Conservation (phyloP, 2,113 vertebrate genomes). For the Porphyrio hochstetteri region DNA sequence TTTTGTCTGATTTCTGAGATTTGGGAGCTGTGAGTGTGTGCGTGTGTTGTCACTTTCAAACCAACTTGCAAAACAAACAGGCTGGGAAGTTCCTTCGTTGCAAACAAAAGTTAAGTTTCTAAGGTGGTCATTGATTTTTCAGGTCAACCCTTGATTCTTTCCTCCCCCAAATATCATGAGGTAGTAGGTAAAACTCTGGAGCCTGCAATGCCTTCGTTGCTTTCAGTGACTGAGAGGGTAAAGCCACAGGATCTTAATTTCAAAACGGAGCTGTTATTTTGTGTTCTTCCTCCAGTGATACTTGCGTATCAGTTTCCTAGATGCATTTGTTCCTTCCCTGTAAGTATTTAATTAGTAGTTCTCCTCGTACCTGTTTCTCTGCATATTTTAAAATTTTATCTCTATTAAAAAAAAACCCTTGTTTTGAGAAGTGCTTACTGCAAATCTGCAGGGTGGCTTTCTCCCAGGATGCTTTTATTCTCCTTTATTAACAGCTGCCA, state of each 20-base stretch:
- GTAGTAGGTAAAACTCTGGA: not conserved
- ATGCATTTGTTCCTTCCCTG: not conserved
- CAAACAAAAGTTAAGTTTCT: not conserved
- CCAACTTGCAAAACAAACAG: not conserved
- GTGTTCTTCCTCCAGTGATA: not conserved
- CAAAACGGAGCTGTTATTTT: not conserved
- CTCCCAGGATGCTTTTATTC: conserved; percentile 6
- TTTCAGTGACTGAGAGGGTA: not conserved
- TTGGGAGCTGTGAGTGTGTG: not conserved
- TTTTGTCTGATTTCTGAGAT: not conserved
- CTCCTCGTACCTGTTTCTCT: conserved; percentile 4
- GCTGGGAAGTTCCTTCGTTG: not conserved
- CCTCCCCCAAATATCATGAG: not conserved
- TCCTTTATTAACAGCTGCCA: conserved; percentile 48
- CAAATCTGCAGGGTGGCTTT: conserved; percentile 7
- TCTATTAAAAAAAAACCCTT: not conserved
- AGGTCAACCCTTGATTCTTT: not conserved
- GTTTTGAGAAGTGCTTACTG: conserved; percentile 19
- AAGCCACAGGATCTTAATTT: not conserved
- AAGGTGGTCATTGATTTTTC: not conserved
- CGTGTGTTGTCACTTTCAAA: not conserved
- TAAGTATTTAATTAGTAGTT: conserved; percentile 11
- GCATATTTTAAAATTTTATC: not conserved
- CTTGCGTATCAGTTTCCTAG: not conserved
- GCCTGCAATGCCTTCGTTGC: not conserved